These are phyloP conservation scores for Sarotherodon lohbergeri DNA, from an alignment of 2,113 vertebrate species.

Conservation along the genomic window DNA sequence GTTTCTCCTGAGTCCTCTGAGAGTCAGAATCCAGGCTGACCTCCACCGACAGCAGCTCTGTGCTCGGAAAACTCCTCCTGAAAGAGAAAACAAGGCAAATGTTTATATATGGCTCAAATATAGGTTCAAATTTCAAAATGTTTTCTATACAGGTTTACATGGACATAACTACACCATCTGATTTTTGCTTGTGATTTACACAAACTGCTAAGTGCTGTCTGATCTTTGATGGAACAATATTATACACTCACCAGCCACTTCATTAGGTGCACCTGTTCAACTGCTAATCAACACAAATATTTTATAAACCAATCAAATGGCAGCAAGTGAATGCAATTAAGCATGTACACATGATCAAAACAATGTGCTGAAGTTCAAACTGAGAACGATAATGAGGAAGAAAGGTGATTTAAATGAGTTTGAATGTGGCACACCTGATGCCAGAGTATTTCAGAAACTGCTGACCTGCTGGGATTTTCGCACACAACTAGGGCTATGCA, in stretches of 20 bases:
- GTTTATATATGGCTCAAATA: neutral
- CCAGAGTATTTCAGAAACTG: neutral
- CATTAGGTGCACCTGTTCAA: neutral
- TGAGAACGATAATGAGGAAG: neutral
- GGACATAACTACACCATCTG: neutral
- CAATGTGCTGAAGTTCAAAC: neutral
- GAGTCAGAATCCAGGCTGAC: constrained; percentile 87
- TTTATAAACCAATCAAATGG: neutral
- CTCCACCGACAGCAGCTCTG: constrained; percentile 87
- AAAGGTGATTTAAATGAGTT: neutral
- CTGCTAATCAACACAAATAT: neutral
- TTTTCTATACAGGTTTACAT: neutral
- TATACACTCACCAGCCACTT: neutral
- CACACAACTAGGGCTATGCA: neutral
- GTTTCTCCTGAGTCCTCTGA: constrained; percentile 80
- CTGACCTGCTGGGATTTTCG: neutral
- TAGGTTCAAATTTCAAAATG: rapidly evolving
- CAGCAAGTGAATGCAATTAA: neutral
- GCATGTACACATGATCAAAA: neutral
- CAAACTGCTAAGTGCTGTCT: neutral
- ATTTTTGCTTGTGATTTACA: neutral
- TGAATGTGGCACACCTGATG: neutral
- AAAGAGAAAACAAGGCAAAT: neutral
- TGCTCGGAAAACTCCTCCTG: constrained; percentile 89
- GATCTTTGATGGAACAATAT: neutral